Evolutionary conservation across 1,140 invertebrate genomes (phyloP), one percentile per base, ranked within the genome.

Genomic region (Drosophila sp.): DNA sequence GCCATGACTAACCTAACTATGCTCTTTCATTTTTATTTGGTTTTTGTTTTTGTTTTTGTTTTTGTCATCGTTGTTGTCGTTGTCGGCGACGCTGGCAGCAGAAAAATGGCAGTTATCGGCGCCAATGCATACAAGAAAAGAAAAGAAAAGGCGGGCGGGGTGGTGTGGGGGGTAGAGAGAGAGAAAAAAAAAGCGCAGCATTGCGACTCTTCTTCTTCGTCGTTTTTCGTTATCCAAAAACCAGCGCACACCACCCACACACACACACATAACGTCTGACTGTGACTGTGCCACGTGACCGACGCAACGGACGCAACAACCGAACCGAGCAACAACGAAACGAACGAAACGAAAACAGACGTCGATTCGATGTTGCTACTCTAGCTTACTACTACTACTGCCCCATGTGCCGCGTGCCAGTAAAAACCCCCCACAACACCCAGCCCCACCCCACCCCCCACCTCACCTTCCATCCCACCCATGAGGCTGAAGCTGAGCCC

Each of bases 31-130:
- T 23, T 62, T 47, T 60, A 11, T 17, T 58, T 35, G 2, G 1
- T n/a, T n/a, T 2, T 17, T 62, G n/a, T 17, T 61, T 10, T 61
- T 61, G 10, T 47, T 29, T 6, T 6, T 17, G 25, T 17, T 58
- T 33, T 29, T 50, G 54, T 27, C 55, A 33, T 60, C 69, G 29
- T 29, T 62, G 50, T 27, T 66, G 32, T 10, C 61, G 29, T 11
- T 61, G 29, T 8, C 65, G 55, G 60, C 58, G 54, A 40, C 69
- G 44, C 62, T 63, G 47, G 73, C 58, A 72, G 73, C 76, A 76
- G 73, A 79, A 81, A 77, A 78, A 72, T 69, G 68, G 69, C 74
- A 82, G 79, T 74, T 83, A 85, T 83, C 72, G 82, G 80, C 82
- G 80, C 66, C 70, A 78, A 69, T 83, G 82, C 80, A 83, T 83